Evolutionary conservation across 2,113 vertebrate species (phyloP), one percentile per base, ranked within the genome.

Genomic region (Pelmatolapia mariae): DNA sequence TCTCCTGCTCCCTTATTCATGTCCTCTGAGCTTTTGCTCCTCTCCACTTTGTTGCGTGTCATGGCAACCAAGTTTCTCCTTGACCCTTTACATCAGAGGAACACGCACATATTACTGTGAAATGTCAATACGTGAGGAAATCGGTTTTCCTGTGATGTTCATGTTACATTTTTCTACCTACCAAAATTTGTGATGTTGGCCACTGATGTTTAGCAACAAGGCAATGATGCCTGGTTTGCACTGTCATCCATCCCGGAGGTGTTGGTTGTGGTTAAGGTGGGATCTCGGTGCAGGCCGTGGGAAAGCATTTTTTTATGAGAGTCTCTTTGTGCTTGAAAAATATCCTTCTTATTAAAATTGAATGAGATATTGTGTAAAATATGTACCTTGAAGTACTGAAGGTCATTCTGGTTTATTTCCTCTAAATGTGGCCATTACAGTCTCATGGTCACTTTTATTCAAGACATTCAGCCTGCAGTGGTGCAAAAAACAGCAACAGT

Each of bases 31-130:
- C 93, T 93, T 93, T 94, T 89, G 76, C 91, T 80, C 66, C 89
- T 83, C 86, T 89, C 52, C 87, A 90, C 81, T 92, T 83, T 79
- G 86, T 86, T 76, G 59, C 24, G 50, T 89, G 93, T 90, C 94
- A 93, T 87, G 57, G 89, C 92, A 93, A 93, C 94, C 89, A 79
- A 80, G 87, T 92, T 93, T 95, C 91, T 94, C 94, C 94, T 95
- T 95, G 93, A 94, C 92, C 93, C 90, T 86, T 19, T 81, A 76
- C 50, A 87, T 53, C 8, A 5, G 59, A 87, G 81, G 13, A 71
- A 54, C 36, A 85, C 26, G 80, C 22, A 68, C 45, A 59, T 61
- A 83, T 54, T 63, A 66, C 33, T 24, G 40, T 24, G 54, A 93
- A 84, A 87, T 31, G 7, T 80, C 91, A 91, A 81, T 29, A 87